These are phyloP conservation scores for Channallabes apus DNA, from an alignment of 2,797 vertebrate genomes.

Conservation along the genomic window DNA sequence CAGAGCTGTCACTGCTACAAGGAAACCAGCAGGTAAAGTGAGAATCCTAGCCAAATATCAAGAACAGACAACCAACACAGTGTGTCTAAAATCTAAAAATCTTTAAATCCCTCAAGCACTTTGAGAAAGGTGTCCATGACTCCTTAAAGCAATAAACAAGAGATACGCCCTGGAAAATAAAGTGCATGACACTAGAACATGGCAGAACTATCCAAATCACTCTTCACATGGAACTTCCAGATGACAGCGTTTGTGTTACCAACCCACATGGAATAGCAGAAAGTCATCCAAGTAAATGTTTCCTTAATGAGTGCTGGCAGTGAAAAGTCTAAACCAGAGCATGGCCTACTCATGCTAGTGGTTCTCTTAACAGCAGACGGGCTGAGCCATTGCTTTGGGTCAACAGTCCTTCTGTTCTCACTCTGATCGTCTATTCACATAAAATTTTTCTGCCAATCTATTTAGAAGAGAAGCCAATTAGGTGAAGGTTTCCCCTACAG, in stretches of 20 bases:
- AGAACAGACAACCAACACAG: constrained; percentile 11
- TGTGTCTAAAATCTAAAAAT: constrained; percentile 2
- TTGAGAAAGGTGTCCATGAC: neutral
- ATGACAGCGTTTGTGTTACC: constrained; percentile 12
- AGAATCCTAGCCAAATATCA: constrained; percentile 30
- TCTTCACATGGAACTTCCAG: neutral
- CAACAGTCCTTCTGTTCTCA: constrained; percentile 23
- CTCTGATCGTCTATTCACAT: constrained; percentile 25
- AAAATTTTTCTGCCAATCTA: neutral
- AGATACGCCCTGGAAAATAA: neutral
- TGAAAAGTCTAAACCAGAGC: constrained; percentile 34
- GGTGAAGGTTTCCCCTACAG: constrained; percentile 21
- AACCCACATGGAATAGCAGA: constrained; percentile 19
- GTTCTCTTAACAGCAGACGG: constrained; percentile 44
- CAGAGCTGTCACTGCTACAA: constrained; percentile 9
- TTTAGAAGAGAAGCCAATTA: constrained; percentile 18
- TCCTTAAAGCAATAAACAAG: constrained; percentile 30
- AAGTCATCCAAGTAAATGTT: constrained; percentile 39
- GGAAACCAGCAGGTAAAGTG: constrained; percentile 54
- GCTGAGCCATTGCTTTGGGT: constrained; percentile 31
- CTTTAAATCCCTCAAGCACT: constrained; percentile 18
- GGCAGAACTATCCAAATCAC: constrained; percentile 11
- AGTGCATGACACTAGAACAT: constrained; percentile 5
- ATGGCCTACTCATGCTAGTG: constrained; percentile 33
- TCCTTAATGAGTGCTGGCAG: constrained; percentile 48